phyloP scores from a whole-genome alignment of 2,797 vertebrate genomes.

The Morelia viridis region DNA sequence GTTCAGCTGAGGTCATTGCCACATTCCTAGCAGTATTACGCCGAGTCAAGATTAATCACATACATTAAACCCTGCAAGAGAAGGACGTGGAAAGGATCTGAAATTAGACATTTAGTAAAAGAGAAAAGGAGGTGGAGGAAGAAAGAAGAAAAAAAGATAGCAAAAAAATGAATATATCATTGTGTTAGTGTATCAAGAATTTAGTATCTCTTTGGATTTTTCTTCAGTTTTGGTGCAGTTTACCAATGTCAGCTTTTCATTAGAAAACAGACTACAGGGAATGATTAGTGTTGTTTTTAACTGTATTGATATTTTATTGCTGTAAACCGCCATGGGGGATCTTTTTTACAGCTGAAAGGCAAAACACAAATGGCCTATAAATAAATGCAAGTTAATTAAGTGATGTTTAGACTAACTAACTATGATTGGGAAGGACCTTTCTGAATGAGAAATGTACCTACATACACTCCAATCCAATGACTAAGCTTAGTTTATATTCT shows the following conservation, averaged over 20 bases:
- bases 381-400: constrained; percentile 15
- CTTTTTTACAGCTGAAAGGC: background rate
- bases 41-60: constrained; percentile 80
- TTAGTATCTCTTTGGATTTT: constrained; percentile 45
- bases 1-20: constrained; percentile 79
- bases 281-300: constrained; percentile 17
- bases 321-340: background rate
- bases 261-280: background rate
- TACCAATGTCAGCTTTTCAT: background rate
- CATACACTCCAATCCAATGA: background rate
- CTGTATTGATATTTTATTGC: constrained; percentile 13
- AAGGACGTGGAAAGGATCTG: constrained; percentile 74
- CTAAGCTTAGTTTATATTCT: background rate
- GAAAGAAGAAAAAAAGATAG: constrained; percentile 48
- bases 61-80: constrained; percentile 75
- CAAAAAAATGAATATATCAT: constrained; percentile 56
- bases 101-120: constrained; percentile 75
- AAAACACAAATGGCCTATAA: background rate
- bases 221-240: constrained; percentile 14
- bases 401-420: constrained; percentile 7
- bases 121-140: constrained; percentile 38
- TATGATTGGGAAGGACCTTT: background rate
- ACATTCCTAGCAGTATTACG: constrained; percentile 79
- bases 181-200: constrained; percentile 57
- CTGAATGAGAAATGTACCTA: background rate